These are phyloP conservation scores for Gobiocypris rarus DNA, from an alignment of 2,113 vertebrate species.

Conservation along the genomic window DNA sequence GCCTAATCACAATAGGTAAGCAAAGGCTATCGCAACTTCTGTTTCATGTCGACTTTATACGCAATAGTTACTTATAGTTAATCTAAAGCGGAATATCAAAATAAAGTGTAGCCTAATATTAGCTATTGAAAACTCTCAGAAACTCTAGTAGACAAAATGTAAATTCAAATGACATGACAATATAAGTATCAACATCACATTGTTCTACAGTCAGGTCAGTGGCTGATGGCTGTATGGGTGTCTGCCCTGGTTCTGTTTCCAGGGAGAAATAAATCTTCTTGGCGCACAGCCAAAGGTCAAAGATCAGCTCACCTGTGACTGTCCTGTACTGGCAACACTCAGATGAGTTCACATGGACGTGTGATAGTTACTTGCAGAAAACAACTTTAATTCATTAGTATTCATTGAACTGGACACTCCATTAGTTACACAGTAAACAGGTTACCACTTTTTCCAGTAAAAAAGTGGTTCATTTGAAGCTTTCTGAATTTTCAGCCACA, in stretches of 20 bases:
- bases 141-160: not conserved
- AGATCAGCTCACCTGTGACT: no score
- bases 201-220: not conserved
- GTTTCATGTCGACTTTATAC: no score
- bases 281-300: not conserved
- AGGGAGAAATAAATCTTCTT: not conserved
- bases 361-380: not conserved
- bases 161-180: not conserved
- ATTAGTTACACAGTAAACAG: not conserved
- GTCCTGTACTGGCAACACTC: not conserved
- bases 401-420: not conserved
- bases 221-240: not conserved
- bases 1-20: no score
- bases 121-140: not conserved
- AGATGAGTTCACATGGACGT: not conserved
- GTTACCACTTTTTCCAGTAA: no score
- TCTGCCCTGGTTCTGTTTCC: conserved; percentile 4
- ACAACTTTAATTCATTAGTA: not conserved
- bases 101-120: no score
- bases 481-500: not conserved
- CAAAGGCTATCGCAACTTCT: no score
- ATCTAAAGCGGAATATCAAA: no score
- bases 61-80: no score
- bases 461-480: not conserved
- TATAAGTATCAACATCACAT: not conserved